Evolutionary conservation across 2,113 vertebrate species (phyloP).

Genomic region (Pseudorectes ferrugineus): DNA sequence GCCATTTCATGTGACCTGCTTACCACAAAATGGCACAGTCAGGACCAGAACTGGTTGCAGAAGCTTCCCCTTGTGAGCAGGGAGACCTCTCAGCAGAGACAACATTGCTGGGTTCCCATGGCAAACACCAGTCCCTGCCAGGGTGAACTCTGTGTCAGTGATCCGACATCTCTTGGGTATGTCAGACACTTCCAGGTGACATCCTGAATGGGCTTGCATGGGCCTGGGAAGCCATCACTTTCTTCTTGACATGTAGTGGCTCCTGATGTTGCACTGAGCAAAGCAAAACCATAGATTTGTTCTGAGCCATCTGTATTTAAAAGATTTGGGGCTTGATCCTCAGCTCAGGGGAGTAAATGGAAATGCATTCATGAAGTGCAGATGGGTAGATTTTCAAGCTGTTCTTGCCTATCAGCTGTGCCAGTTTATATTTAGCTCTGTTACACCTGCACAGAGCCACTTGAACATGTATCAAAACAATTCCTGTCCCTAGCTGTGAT

Average conservation of each 20-base stretch:
- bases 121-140: not conserved
- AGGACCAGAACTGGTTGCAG: not conserved
- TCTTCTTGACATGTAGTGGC: not conserved
- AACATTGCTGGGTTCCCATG: not conserved
- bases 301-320: not conserved
- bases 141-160: not conserved
- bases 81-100: not conserved
- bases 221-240: not conserved
- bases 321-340: not conserved
- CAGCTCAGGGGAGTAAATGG: not conserved
- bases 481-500: not conserved
- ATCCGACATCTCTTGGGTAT: not conserved
- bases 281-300: not conserved
- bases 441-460: conserved; percentile 14
- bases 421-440: conserved; percentile 8
- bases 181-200: not conserved
- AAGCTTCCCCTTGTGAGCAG: not conserved
- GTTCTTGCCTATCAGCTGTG: not conserved
- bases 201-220: not conserved
- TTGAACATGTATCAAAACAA: conserved; percentile 19
- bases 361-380: not conserved
- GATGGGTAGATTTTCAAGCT: not conserved
- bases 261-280: not conserved
- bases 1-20: not conserved
- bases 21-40: not conserved